Evolutionary conservation across 1,140 invertebrate genomes (phyloP), one percentile per base, ranked within the genome.

Genomic region (Anastatus disparis): DNA sequence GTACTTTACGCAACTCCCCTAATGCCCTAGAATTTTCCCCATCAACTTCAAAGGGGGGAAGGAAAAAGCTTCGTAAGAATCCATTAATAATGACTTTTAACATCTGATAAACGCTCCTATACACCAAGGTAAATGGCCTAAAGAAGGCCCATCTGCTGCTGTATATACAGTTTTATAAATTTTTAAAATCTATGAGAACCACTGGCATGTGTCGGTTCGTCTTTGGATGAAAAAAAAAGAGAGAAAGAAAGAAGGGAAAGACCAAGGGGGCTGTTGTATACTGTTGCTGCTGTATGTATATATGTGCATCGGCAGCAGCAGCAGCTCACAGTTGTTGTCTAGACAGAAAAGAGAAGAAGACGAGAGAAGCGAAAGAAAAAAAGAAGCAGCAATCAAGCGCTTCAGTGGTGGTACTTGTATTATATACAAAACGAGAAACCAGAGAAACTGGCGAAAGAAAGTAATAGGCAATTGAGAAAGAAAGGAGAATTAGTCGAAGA

Each of bases 61-160:
- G 31, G 38, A 59, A 48, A 48, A 62, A 31, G 44, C 26, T n/a
- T n/a, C n/a, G n/a, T 15, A 10, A 48, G 59, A 62, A 48, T 48
- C 59, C 59, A 35, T 64, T 64, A 64, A 64, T 53, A 65, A 65
- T 22, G 63, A 65, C 31, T 55, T 65, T 44, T 53, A 29, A 53
- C 35, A 55, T 65, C 63, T 29, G 50, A 65, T 65, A 65, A 55
- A 35, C 17, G 44, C n/a, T n/a, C n/a, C n/a, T n/a, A n/a, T n/a
- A n/a, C n/a, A 63, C 35, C 17, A 44, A 35, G 44, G 44, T 63
- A 29, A 50, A 65, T 35, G 50, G 50, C 63, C 35, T n/a, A n/a
- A n/a, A n/a, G n/a, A 40, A n/a, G 20, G n/a, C 35, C 24, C 63
- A 65, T 65, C 63, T 65, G 50, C 24, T 22, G n/a, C n/a, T 9